Evolutionary conservation across 2,888 invertebrate genomes (phyloP).

Genomic region (Standfussiana lucernea): DNA sequence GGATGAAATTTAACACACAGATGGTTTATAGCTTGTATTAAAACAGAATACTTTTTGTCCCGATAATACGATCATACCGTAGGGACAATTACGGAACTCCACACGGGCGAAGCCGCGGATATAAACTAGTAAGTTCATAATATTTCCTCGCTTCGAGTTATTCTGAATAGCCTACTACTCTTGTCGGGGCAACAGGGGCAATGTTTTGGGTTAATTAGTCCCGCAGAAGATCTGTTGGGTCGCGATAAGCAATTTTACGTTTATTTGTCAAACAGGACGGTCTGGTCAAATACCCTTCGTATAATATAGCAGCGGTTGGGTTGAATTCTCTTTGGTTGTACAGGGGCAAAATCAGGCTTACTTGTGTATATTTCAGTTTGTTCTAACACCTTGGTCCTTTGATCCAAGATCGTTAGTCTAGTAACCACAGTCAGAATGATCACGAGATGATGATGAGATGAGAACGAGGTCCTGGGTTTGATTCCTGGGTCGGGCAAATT

Average conservation of each 20-base stretch:
- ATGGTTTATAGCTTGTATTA: too few relatives aligned
- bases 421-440: too few relatives aligned
- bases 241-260: constrained; percentile 66
- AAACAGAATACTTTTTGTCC: too few relatives aligned
- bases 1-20: too few relatives aligned
- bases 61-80: too few relatives aligned
- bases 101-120: background rate
- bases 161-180: constrained; percentile 30
- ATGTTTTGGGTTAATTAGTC: constrained; percentile 62
- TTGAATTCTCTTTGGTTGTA: constrained; percentile 34
- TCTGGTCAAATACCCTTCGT: constrained; percentile 52
- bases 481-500: too few relatives aligned
- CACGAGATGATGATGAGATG: too few relatives aligned
- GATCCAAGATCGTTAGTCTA: too few relatives aligned
- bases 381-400: constrained; percentile 3
- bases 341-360: constrained; percentile 22
- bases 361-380: constrained; percentile 21
- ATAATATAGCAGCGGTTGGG: constrained; percentile 43
- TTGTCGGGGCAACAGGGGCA: constrained; percentile 24
- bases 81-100: background rate
- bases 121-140: background rate
- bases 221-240: constrained; percentile 61
- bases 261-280: constrained; percentile 62
- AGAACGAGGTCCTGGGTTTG: too few relatives aligned
- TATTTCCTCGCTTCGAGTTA: constrained; percentile 15